These are phyloP conservation scores for Falco columbarius DNA, from an alignment of 2,797 vertebrate genomes.

Conservation along the genomic window DNA sequence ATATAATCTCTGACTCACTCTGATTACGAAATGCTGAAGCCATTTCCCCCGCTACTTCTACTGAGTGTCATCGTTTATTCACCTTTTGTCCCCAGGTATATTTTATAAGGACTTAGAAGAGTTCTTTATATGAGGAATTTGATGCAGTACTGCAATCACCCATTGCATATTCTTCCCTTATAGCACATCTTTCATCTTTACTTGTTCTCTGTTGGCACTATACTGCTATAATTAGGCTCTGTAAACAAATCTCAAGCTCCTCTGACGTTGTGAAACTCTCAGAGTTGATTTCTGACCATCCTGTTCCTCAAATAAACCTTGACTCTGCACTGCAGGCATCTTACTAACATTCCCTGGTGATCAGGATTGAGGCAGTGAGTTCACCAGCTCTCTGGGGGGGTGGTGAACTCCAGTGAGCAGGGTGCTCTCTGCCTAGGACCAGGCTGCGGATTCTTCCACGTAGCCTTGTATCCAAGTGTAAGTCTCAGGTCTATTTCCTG, in stretches of 20 bases:
- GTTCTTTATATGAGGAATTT: neutral
- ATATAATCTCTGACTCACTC: slow-evolving; percentile 4
- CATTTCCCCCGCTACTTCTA: neutral
- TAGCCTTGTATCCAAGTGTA: neutral
- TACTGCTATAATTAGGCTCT: neutral
- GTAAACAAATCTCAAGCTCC: neutral
- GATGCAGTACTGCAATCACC: neutral
- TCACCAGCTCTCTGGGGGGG: neutral
- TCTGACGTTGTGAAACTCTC: neutral
- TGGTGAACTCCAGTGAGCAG: neutral
- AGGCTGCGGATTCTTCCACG: neutral
- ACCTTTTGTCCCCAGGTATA: neutral
- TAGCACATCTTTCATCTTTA: neutral
- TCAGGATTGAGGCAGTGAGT: neutral
- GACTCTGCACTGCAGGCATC: neutral
- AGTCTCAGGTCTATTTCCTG: neutral
- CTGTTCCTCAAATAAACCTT: slow-evolving; percentile 56
- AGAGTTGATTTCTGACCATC: neutral
- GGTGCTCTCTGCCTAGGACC: neutral
- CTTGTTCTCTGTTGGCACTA: neutral
- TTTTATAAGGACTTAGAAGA: neutral
- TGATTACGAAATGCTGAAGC: slow-evolving; percentile 9
- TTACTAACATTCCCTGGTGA: neutral
- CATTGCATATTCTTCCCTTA: neutral
- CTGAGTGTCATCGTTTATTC: neutral